Conservation (phyloP, 1,140 invertebrate species). For the Drosophila busckii region DNA sequence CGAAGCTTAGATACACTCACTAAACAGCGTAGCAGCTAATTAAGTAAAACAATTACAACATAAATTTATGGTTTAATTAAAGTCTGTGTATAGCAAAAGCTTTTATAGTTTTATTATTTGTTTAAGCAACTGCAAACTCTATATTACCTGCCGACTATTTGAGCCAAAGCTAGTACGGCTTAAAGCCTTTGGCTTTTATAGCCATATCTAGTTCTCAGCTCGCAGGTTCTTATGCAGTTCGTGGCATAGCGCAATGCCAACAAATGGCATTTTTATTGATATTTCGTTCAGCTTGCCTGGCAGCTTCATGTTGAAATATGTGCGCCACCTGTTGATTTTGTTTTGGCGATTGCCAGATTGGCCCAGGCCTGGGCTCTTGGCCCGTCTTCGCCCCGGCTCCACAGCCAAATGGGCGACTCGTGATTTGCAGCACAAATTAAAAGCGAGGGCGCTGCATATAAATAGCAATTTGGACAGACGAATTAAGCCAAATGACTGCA, state of each 20-base stretch:
- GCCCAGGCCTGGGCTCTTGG: slow-evolving; percentile 2
- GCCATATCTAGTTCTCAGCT: slow-evolving; percentile 6
- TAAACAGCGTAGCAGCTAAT: not conserved
- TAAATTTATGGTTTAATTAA: too few species aligned
- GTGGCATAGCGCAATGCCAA: slow-evolving; percentile 60
- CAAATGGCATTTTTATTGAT: slow-evolving; percentile 77
- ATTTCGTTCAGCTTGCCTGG: slow-evolving; percentile 62
- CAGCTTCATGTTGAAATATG: slow-evolving; percentile 73
- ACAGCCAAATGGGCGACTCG: slow-evolving; percentile 34
- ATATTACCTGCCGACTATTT: too few species aligned
- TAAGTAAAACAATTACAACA: not conserved
- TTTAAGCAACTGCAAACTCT: too few species aligned
- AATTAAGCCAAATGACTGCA: slow-evolving; percentile 69
- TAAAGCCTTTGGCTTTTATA: too few species aligned
- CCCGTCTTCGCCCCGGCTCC: not conserved
- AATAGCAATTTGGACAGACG: slow-evolving; percentile 73
- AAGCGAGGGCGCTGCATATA: slow-evolving; percentile 73
- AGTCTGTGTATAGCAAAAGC: too few species aligned
- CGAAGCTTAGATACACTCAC: slow-evolving; percentile 19
- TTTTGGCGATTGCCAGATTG: slow-evolving; percentile 50
- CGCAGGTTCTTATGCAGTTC: slow-evolving; percentile 23
- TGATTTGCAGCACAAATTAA: slow-evolving; percentile 73
- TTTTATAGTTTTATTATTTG: too few species aligned
- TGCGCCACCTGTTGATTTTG: slow-evolving; percentile 73
- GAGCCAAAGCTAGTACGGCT: too few species aligned